Percentiles rank a stretch among this genome's conserved stretches.
Evolutionary conservation across 2,888 invertebrate species (phyloP).

Genomic region (Tenodera sinensis): DNA sequence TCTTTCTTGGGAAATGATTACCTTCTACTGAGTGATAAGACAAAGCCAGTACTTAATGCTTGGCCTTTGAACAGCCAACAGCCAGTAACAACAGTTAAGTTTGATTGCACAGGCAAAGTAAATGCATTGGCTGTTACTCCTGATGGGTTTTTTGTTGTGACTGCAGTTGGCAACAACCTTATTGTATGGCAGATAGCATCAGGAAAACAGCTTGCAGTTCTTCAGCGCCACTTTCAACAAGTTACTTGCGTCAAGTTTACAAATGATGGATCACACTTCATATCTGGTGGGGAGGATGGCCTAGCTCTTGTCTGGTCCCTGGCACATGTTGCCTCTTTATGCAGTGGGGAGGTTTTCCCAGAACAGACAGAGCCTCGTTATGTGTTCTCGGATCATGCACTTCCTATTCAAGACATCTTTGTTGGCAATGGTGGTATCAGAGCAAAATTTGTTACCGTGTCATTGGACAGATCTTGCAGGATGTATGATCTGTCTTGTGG

Average conservation of each 20-base stretch:
- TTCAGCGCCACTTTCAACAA: slow-evolving; percentile 77
- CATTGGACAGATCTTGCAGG: slow-evolving; percentile 77
- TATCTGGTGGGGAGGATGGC: slow-evolving; percentile 80
- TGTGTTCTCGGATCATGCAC: slow-evolving; percentile 73
- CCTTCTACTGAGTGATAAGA: slow-evolving; percentile 66
- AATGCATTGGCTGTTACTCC: slow-evolving; percentile 65
- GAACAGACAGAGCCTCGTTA: slow-evolving; percentile 60
- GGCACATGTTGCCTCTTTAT: slow-evolving; percentile 50
- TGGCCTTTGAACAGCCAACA: slow-evolving; percentile 80
- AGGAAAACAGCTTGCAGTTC: slow-evolving; percentile 69
- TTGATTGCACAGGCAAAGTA: slow-evolving; percentile 76
- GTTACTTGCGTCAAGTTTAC: slow-evolving; percentile 72
- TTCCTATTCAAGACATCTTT: slow-evolving; percentile 74
- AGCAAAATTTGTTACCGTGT: slow-evolving; percentile 70
- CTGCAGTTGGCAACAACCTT: slow-evolving; percentile 75
- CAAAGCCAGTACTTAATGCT: slow-evolving; percentile 77
- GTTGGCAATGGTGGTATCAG: slow-evolving; percentile 67
- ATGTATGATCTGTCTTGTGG: slow-evolving; percentile 74
- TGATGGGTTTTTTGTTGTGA: slow-evolving; percentile 68
- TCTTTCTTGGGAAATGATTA: slow-evolving; percentile 68
- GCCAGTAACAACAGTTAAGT: slow-evolving; percentile 56
- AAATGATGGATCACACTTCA: slow-evolving; percentile 70
- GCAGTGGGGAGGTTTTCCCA: too few relatives aligned
- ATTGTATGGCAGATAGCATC: slow-evolving; percentile 77
- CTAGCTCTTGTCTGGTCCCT: slow-evolving; percentile 78